Conservation (phyloP, 2,888 invertebrate genomes). For the Stenoptilia bipunctidactyla region DNA sequence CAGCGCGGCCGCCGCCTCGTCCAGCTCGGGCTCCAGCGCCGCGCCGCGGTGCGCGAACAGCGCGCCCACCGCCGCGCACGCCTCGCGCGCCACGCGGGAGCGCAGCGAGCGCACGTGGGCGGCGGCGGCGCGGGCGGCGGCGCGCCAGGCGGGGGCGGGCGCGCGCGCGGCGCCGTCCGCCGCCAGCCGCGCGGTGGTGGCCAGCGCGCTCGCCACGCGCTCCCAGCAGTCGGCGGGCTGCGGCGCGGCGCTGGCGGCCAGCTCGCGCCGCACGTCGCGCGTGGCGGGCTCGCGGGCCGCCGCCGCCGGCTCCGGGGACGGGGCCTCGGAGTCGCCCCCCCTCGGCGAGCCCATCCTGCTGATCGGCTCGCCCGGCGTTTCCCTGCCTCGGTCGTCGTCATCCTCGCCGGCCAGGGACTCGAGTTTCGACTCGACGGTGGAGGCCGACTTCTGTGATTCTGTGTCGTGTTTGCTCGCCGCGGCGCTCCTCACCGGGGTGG, state of each 20-base stretch:
- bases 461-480: slow-evolving; percentile 22
- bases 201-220: slow-evolving; percentile 79
- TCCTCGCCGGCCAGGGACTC: no score
- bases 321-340: no score
- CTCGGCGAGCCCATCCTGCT: no score
- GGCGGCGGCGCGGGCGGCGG: slow-evolving; percentile 78
- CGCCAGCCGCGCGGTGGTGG: slow-evolving; percentile 76
- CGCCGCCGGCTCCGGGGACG: slow-evolving; percentile 20
- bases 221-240: slow-evolving; percentile 87
- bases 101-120: slow-evolving; percentile 89
- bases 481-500: slow-evolving; percentile 13
- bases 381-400: no score
- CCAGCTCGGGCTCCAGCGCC: slow-evolving; percentile 80
- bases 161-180: slow-evolving; percentile 77
- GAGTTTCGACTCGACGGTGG: no score
- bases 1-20: slow-evolving; percentile 85
- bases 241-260: slow-evolving; percentile 48
- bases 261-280: slow-evolving; percentile 49
- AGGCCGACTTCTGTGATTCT: no score
- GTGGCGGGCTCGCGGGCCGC: slow-evolving; percentile 21
- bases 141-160: slow-evolving; percentile 76
- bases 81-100: slow-evolving; percentile 92
- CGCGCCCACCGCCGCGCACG: slow-evolving; percentile 86
- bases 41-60: slow-evolving; percentile 78
- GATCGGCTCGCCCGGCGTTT: no score